Percentiles rank a stretch among this genome's conserved stretches.
phyloP scores from a whole-genome alignment of 2,113 vertebrate species.

The Seriola dumerili region DNA sequence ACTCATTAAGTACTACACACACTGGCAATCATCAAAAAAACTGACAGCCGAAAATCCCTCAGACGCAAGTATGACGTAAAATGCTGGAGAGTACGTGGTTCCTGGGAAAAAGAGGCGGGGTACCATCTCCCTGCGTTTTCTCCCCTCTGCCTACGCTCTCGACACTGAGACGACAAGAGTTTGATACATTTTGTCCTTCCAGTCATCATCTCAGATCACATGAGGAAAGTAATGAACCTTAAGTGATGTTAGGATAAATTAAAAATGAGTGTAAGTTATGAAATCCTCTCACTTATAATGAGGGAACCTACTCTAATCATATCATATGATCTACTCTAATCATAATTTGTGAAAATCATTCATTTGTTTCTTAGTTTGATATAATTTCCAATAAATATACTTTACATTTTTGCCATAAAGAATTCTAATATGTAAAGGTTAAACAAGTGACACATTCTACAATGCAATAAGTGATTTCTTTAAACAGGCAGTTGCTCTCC shows the following conservation, averaged over 20 bases:
- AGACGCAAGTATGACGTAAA: slow-evolving; percentile 16
- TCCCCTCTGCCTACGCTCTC: background rate
- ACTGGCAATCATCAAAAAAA: background rate
- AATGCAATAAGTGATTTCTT: background rate
- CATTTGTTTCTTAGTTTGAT: background rate
- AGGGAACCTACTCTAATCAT: background rate
- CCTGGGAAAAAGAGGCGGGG: background rate
- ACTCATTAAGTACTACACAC: background rate
- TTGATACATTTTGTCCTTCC: background rate
- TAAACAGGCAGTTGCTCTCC: background rate
- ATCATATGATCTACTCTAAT: background rate
- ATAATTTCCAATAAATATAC: background rate
- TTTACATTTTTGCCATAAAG: background rate
- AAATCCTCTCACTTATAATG: background rate
- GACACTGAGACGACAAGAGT: background rate
- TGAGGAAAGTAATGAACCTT: background rate
- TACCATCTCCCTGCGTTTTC: background rate
- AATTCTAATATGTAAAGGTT: background rate
- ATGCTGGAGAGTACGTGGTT: background rate
- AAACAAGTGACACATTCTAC: background rate
- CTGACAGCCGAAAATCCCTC: background rate
- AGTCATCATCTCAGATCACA: background rate
- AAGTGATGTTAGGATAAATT: background rate
- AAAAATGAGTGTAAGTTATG: background rate
- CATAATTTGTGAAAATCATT: background rate